Base-by-base conservation (phyloP, 23 tunicate species). In the Styela plicata region DNA sequence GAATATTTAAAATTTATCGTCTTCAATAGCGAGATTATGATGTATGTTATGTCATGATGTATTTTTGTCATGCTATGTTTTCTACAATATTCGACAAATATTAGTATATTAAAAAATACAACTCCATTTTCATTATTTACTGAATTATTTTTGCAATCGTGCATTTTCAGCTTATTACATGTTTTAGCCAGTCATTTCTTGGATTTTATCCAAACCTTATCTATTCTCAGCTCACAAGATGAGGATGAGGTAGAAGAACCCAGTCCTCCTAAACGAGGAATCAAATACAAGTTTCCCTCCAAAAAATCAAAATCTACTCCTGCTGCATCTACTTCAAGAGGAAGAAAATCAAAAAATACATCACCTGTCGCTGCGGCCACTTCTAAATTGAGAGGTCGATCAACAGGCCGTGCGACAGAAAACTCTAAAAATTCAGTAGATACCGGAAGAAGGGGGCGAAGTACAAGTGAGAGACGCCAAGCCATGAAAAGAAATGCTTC, bases 261-360 rank as follows among this genome's bases (percentile, higher is more conserved):
- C 31, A 87, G 31, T 24, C 93, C 93, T 22, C 77, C 64, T 69
- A 89, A 80, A 62, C 73, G 73, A 63, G 82, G 69, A 13, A 79
- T 89, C 32, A 82, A 80, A 25, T 88, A 78, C 84, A 85, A 85
- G 64, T 74, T 85, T 34, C 84, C 96, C 18, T 27, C 30, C 5
- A 62, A 31, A 27, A 44, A 44, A 5, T 44, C 57, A 44, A 44
- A 44, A 44, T 7, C 13, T 13, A n/a, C n/a, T n/a, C 64, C 82
- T 25, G 74, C 22, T 36, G 61, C 53, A 63, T 62, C 74, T 13
- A 23, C 69, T 0, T 1, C 52, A 1, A 30, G 80, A 1, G 82
- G 31, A n/a, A 28, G 33, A 35, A 83, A 61, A 64, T 23, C 66
- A 1, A 73, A 44, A 53, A 37, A 52, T 25, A 22, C 64, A 20